Evolutionary conservation across 2,113 vertebrate genomes (phyloP), one percentile per base, ranked within the genome.

Genomic region (Corynorhinus townsendii): DNA sequence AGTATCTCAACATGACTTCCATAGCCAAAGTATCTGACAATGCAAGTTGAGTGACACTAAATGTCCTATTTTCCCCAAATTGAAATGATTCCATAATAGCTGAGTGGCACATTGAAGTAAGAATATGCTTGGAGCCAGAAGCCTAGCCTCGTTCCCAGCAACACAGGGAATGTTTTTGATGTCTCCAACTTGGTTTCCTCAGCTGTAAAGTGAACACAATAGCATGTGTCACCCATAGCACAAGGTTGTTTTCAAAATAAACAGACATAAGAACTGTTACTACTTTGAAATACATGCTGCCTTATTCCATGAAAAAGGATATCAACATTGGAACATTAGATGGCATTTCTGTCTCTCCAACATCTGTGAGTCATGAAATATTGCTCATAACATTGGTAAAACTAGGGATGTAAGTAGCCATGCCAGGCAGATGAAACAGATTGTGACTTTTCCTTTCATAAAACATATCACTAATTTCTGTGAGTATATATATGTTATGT

Each of bases 151-250:
- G 2, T 68, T 90, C 68, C 1, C 6, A 72, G 52, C 16, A 71
- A 49, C 9, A 4, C 40, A 10, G 11, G 8, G 30, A 24, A 94
- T 2, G 1, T 40, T 64, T 91, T 35, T 54, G 54, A 7, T 22
- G 54, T 8, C 9, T 87, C 47, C 79, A 24, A 47, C 2, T 79
- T 47, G 3, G 4, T 28, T 56, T 40, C 9, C 15, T 43, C 20
- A 52, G 28, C 8, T 75, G 17, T 12, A 17, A 28, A 79, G 43
- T 79, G 11, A 88, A 22, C 19, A 73, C 7, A 72, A 5, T n/a
- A 28, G 22, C n/a, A 14, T 0, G 17, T 10, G 11, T 33, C 40
- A 16, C 3, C 7, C 59, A 30, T 2, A 22, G 9, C 38, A 1
- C 12, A 91, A 72, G 16, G 19, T 24, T 56, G 16, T 52, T 62